Conservation (phyloP, 2,113 vertebrate genomes). For the Pelobates fuscus region DNA sequence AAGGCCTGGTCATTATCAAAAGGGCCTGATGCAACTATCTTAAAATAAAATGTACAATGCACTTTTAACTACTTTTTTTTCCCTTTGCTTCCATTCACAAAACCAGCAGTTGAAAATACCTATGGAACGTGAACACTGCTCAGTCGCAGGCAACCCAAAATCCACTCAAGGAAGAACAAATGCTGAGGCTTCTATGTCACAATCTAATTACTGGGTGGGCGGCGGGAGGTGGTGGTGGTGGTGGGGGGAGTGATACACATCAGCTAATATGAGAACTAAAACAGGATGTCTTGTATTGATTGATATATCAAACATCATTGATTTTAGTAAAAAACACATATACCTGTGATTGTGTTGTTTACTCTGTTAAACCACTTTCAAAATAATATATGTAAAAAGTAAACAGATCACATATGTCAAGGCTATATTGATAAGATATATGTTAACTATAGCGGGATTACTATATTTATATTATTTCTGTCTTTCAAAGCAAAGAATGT, state of each 20-base stretch:
- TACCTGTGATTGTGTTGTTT: conserved; percentile 15
- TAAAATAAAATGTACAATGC: conserved; percentile 20
- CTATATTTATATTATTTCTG: no score
- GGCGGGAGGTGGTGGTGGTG: no score
- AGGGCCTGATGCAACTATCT: conserved; percentile 11
- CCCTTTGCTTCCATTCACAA: conserved; percentile 14
- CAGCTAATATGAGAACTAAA: conserved; percentile 5
- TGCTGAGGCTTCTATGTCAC: background rate
- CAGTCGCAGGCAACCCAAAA: conserved; percentile 2
- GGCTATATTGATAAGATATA: no score
- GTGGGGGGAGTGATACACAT: background rate
- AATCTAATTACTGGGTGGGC: conserved; percentile 5
- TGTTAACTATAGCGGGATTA: no score
- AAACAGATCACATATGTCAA: no score
- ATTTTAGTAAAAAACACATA: background rate
- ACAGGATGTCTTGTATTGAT: background rate
- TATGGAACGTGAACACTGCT: conserved; percentile 11
- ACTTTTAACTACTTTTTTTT: conserved; percentile 2
- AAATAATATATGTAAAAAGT: background rate
- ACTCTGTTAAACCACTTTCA: background rate
- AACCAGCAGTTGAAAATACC: conserved; percentile 27
- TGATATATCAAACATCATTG: background rate
- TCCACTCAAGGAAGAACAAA: conserved; percentile 2
- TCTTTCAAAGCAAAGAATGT: no score
- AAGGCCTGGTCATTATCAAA: conserved; percentile 11